Conservation (phyloP, 2,888 invertebrate species). For the Pyrgus malvae region DNA sequence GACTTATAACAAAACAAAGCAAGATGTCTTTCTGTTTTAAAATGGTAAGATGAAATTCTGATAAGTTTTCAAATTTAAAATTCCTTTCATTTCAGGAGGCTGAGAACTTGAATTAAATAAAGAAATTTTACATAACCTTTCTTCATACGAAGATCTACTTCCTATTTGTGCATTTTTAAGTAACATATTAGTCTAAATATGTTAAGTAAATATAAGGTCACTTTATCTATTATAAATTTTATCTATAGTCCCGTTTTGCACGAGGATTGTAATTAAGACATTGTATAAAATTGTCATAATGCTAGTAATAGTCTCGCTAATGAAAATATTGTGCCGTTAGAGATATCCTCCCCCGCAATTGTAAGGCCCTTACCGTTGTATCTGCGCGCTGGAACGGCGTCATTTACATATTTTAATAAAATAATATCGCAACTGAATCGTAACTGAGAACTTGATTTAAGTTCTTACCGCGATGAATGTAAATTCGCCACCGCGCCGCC, state of each 20-base stretch:
- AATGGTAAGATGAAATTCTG: no score
- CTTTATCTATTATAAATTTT: background rate
- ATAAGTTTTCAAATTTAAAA: no score
- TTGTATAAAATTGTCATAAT: constrained; percentile 58
- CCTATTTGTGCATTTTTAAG: no score
- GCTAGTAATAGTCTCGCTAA: constrained; percentile 64
- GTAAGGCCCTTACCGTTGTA: constrained; percentile 71
- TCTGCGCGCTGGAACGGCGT: constrained; percentile 67
- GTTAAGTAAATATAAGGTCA: no score
- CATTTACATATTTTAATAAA: constrained; percentile 82
- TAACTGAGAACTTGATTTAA: constrained; percentile 82
- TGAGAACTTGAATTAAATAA: no score
- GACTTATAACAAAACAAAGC: no score
- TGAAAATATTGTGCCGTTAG: constrained; percentile 76
- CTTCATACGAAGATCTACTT: no score
- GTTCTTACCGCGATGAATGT: constrained; percentile 82
- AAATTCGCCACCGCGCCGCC: constrained; percentile 75
- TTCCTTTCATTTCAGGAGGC: no score
- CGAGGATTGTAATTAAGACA: constrained; percentile 31
- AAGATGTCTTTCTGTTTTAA: no score
- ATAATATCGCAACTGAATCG: constrained; percentile 82
- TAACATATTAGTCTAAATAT: no score
- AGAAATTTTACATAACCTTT: no score
- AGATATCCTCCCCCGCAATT: constrained; percentile 71
- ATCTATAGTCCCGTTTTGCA: no score